phyloP scores from a whole-genome alignment of 2,888 invertebrate genomes.

The Boloria selene region DNA sequence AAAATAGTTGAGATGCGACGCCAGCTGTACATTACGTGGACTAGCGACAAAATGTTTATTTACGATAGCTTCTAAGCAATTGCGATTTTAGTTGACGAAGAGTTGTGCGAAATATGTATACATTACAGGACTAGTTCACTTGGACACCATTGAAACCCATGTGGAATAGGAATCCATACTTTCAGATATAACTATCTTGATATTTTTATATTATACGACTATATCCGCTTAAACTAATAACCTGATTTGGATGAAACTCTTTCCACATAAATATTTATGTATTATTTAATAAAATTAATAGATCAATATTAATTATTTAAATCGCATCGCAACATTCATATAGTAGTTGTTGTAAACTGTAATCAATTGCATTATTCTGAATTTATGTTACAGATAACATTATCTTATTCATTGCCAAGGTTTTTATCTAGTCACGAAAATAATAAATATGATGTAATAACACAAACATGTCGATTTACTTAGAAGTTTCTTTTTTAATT shows the following conservation, averaged over 20 bases:
- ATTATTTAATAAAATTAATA: too few relatives aligned
- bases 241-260: too few relatives aligned
- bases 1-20: conserved; percentile 33
- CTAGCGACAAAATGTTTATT: conserved; percentile 6
- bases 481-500: not conserved
- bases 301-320: too few relatives aligned
- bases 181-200: too few relatives aligned
- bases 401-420: conserved; percentile 28
- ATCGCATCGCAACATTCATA: too few relatives aligned
- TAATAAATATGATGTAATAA: conserved; percentile 12
- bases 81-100: not conserved
- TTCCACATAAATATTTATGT: too few relatives aligned
- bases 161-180: too few relatives aligned
- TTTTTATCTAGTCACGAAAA: conserved; percentile 6
- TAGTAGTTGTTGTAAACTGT: not conserved
- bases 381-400: conserved; percentile 11
- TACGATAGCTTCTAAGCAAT: not conserved
- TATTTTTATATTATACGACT: too few relatives aligned
- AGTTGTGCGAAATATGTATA: not conserved
- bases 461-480: conserved; percentile 2
- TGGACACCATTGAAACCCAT: too few relatives aligned
- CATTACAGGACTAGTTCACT: too few relatives aligned
- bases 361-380: conserved; percentile 1
- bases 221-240: too few relatives aligned
- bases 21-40: conserved; percentile 33